Evolutionary conservation across 1,140 invertebrate species (phyloP).

Genomic region (Protaetia brevitarsis): DNA sequence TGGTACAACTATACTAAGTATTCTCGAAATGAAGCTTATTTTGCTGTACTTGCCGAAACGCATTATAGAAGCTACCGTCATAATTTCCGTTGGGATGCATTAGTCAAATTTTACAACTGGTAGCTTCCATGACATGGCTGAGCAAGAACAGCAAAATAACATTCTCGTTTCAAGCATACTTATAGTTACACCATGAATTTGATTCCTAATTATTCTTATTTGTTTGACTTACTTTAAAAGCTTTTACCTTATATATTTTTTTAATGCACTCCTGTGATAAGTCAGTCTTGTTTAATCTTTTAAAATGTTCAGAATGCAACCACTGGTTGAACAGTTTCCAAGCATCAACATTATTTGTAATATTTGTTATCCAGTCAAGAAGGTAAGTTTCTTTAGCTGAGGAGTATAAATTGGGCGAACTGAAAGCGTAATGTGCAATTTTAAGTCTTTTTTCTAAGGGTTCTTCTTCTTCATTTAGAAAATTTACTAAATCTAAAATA

Average conservation of each 20-base stretch:
- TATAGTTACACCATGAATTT: no score
- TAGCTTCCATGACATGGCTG: no score
- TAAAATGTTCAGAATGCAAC: constrained; percentile 32
- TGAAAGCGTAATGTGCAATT: constrained; percentile 40
- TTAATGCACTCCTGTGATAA: constrained; percentile 28
- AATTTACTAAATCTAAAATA: constrained; percentile 34
- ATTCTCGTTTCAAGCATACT: no score
- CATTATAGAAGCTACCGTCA: no score
- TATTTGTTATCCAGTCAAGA: constrained; percentile 35
- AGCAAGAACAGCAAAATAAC: no score
- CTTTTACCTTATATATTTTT: constrained; percentile 28
- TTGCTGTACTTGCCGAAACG: no score
- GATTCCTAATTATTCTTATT: no score
- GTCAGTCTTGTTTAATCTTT: constrained; percentile 32
- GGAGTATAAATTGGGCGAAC: constrained; percentile 29
- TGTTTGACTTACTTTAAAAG: neutral
- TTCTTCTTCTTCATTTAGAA: constrained; percentile 34
- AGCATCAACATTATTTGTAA: constrained; percentile 17
- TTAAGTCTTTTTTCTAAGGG: constrained; percentile 39
- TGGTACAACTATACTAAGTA: no score
- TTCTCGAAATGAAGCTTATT: no score
- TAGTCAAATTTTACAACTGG: no score
- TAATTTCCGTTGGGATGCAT: no score
- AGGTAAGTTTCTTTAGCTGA: constrained; percentile 34
- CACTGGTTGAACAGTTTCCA: constrained; percentile 31